Base-by-base conservation (phyloP, 2,113 vertebrate species). In the Pelecanoides urinatrix region DNA sequence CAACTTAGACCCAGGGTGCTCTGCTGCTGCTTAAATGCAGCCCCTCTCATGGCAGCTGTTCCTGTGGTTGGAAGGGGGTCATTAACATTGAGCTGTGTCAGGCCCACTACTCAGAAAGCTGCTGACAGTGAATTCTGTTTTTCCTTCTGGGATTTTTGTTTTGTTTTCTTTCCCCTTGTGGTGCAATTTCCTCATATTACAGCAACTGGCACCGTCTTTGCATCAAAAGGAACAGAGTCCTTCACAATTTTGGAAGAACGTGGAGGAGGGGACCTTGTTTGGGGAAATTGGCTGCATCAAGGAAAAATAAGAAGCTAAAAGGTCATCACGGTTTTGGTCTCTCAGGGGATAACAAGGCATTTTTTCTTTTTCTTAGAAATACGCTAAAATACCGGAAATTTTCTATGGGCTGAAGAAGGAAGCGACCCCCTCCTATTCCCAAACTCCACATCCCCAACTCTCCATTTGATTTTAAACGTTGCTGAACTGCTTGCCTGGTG, bases 401-500 rank as follows among this genome's bases (percentile, higher is more conserved):
- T 97, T 96, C 82, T 91, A 79, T 84, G 86, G 92, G 58, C 59
- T 88, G 68, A 72, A 89, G 70, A 82, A 92, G 83, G 92, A 86
- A 81, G 56, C 6, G 3, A 20, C 63, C 30, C 62, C 70, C 81
- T 91, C 87, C 77, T 58, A n/a, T 94, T 90, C 44, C 88, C 72
- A 68, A 85, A 36, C 59, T 91, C 86, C 80, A 34, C 72, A 85
- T 97, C 55, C 30, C 47, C 50, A 89, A 3, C 66, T 91, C 88
- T 82, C 96, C 96, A 90, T 97, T 97, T 97, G 96, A 97, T 97
- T 97, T 96, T 93, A 96, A 97, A 96, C 92, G 93, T 93, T 97
- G 87, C 96, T 97, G 97, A 98, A 94, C 95, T 1, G 4, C 86
- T 96, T 90, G 80, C 84, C 92, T 88, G 94, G 94, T 94, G 88